Evolutionary conservation across 2,113 vertebrate genomes (phyloP), one percentile per base, ranked within the genome.

Genomic region (Calyptommatus sinebrachiatus): DNA sequence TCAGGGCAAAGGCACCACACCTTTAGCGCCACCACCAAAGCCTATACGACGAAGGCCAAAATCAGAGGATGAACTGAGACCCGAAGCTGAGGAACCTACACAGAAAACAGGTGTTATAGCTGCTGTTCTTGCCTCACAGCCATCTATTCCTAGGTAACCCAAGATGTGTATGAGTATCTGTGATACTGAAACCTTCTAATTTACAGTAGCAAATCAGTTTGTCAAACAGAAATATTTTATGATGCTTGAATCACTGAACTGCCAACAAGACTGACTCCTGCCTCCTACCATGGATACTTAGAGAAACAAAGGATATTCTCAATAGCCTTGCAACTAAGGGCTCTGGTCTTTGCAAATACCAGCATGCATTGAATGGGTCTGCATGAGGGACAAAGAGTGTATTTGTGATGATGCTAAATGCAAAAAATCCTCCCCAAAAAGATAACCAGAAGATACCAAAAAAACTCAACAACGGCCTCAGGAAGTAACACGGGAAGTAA

Each of bases 21-120:
- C 98, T 6, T 94, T 99, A 87, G 98, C 97, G 86, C 98, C 98
- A 80, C 98, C 98, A 57, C 98, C 98, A 77, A 99, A 99, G 92
- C 98, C 98, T 69, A 94, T 99, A 72, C 96, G 97, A 70, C 96
- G 98, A 88, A 96, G 98, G 91, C 95, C 99, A 94, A 99, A 99
- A 92, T 99, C 98, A 10, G 98, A 99, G 91, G 98, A 99, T 85
- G 98, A 99, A 84, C 94, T 99, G 26, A 94, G 95, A 89, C 97
- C 97, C 4, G 98, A 99, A 88, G 93, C 93, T 29, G 98, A 99
- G 90, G 97, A 96, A 61, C 96, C 95, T 80, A 92, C 96, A 3
- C 98, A 97, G 90, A 99, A 99, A 91, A 93, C 96, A 80, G 96
- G 94, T 88, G 90, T 97, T 88, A 95, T 97, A 86, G 94, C 97